Base-by-base conservation (phyloP, 2,888 invertebrate species). In the Eumacrocentrus americanus region DNA sequence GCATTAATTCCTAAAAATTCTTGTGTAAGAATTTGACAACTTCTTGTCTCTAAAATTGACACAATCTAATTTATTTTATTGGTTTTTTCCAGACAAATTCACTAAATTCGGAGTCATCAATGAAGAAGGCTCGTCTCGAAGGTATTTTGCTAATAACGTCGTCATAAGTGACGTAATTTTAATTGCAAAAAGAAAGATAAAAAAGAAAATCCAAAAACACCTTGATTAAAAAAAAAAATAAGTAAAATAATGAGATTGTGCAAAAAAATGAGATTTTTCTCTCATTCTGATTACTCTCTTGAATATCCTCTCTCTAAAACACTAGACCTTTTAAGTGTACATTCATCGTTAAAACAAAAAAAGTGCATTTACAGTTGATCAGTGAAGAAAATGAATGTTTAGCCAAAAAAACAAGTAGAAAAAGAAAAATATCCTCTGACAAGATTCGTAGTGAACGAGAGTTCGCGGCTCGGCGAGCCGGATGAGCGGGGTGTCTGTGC, bases 121-220 rank as follows among this genome's bases (percentile, higher is more conserved):
- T 50, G 40, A 81, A 81, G 71, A 80, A 77, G 67, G 59, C 67
- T 20, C 71, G 76, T 71, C 64, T 72, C 37, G 80, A 80, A 81
- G 81, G 81, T 81, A 80, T 67, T 73, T 80, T 80, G 76, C 79
- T 73, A 38, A 50, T 37, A 11, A 25, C n/a, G 29, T 18, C 29
- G 18, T 29, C 29, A 11, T 40, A 53, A 37, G 23, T n/a, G n/a
- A 35, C 22, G 25, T 38, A 16, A 57, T 11, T 25, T 9, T 23
- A 47, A 47, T 11, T 23, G 23, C 2, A 67, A 47, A 61, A 59
- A 64, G 64, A 63, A 37, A 54, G n/a, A n/a, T n/a, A n/a, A n/a
- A n/a, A n/a, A n/a, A n/a, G n/a, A n/a, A n/a, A n/a, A n/a, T n/a
- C n/a, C n/a, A n/a, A n/a, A n/a, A n/a, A n/a, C n/a, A n/a, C n/a